Base-by-base conservation (phyloP, 2,888 invertebrate genomes). In the Drosophila anomelani region DNA sequence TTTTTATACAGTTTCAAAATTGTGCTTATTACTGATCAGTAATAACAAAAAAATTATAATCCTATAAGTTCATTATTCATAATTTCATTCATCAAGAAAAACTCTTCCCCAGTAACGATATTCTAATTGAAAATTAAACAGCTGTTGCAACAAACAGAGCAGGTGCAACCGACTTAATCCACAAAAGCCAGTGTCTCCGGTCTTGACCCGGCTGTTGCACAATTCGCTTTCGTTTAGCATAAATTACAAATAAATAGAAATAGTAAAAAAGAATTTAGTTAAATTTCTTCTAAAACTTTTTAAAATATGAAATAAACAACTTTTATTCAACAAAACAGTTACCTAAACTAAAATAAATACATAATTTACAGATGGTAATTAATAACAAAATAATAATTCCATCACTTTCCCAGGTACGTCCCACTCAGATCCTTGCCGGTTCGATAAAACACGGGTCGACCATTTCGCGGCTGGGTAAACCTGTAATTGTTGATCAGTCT, bases 401-500 rank as follows among this genome's bases (percentile, higher is more conserved):
- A 47, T 55, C 55, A 68, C 59, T 36, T 69, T 9, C 44, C 61
- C 51, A 69, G 38, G 23, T 32, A 67, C 17, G 62, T 39, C 5
- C 41, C 73, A 39, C 64, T 64, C 12, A 64, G 38, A 20, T 69
- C 64, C n/a, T 73, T 72, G 1, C 49, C 59, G 10, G 58, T 41
- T 41, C 85, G 76, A 43, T 78, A 85, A 41, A 73, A 70, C 2
- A 85, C 76, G 0, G 61, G 53, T 4, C 85, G 76, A 26, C 64
- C 70, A 36, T 87, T 83, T 15, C 76, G 70, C 1, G 77, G 64
- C n/a, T 90, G 91, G 10, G 85, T 38, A 0, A 63, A 51, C 1
- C 91, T 78, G 38, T 69, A 88, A 56, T 90, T 91, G 34, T 90
- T 86, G n/a, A 53, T 60, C 5, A 90, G 63, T 0, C 23, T 43